Percentiles rank a stretch among this genome's conserved stretches.
phyloP scores from a whole-genome alignment of 1,140 invertebrate species.

The Popillia japonica region DNA sequence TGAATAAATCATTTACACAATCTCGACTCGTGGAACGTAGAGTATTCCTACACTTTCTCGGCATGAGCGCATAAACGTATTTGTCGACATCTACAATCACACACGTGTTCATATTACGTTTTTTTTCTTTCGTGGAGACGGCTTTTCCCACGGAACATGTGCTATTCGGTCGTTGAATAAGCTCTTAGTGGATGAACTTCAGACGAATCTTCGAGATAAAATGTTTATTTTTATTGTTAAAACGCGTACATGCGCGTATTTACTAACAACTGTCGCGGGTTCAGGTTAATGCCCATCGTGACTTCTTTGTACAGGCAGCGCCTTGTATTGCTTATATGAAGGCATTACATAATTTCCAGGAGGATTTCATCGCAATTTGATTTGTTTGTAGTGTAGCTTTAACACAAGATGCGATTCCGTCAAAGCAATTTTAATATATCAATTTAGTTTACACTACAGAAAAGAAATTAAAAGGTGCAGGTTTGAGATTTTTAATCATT shows the following conservation, averaged over 20 bases:
- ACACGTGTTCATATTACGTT: slow-evolving; percentile 23
- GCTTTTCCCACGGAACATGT: slow-evolving; percentile 21
- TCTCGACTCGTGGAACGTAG: not conserved
- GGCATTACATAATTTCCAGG: not conserved
- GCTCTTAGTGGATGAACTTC: not conserved
- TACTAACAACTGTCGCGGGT: not conserved
- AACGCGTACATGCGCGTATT: slow-evolving; percentile 12
- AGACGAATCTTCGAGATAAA: slow-evolving; percentile 7
- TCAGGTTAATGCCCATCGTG: not conserved
- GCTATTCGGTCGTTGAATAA: slow-evolving; percentile 11
- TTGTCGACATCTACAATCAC: not conserved
- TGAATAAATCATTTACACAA: slow-evolving; percentile 34
- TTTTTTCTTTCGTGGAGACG: slow-evolving; percentile 7
- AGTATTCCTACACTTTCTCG: not conserved
- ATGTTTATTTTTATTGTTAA: slow-evolving; percentile 32
- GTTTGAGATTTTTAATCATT: too few relatives aligned
- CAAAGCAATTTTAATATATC: too few relatives aligned
- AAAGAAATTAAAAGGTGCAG: too few relatives aligned
- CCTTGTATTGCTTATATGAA: not conserved
- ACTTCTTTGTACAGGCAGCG: not conserved
- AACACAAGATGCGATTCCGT: not conserved
- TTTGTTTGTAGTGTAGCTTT: not conserved
- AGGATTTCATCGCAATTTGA: not conserved
- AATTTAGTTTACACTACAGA: too few relatives aligned
- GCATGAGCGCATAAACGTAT: not conserved